These are phyloP conservation scores for Carassius gibelio DNA, from an alignment of 2,113 vertebrate genomes.

Conservation along the genomic window DNA sequence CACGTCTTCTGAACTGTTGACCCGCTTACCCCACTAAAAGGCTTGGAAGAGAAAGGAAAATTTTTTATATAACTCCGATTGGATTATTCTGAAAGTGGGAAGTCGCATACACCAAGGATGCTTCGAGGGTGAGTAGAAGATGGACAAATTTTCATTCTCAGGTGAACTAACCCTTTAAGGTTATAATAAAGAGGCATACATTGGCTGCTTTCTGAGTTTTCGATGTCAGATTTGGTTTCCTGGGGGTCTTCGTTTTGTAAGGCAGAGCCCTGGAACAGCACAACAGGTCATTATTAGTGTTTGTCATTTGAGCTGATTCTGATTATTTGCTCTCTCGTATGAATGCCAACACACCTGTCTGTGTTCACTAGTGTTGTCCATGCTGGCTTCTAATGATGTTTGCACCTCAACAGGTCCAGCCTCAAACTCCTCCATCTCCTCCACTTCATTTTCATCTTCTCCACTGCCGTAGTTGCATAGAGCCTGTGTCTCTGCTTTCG, in stretches of 20 bases:
- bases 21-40: too few species aligned
- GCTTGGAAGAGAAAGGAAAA: too few species aligned
- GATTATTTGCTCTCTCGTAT: background rate
- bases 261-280: slow-evolving; percentile 54
- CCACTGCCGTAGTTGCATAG: slow-evolving; percentile 95
- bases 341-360: slow-evolving; percentile 16
- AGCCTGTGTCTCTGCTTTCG: slow-evolving; percentile 94
- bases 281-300: background rate
- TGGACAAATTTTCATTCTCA: too few species aligned
- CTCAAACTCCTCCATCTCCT: slow-evolving; percentile 92
- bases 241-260: slow-evolving; percentile 12
- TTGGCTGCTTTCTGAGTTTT: slow-evolving; percentile 46
- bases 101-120: too few species aligned
- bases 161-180: too few species aligned
- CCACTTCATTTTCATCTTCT: slow-evolving; percentile 95
- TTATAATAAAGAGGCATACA: slow-evolving; percentile 55
- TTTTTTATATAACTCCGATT: too few species aligned
- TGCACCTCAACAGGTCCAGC: slow-evolving; percentile 89
- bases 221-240: slow-evolving; percentile 53
- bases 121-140: too few species aligned
- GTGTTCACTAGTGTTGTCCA: slow-evolving; percentile 63
- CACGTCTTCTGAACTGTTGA: too few species aligned
- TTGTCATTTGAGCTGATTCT: background rate
- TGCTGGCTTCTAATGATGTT: slow-evolving; percentile 89
- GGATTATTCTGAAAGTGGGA: too few species aligned